Conservation (phyloP, 2,888 invertebrate species). For the Halocaridina rubra region DNA sequence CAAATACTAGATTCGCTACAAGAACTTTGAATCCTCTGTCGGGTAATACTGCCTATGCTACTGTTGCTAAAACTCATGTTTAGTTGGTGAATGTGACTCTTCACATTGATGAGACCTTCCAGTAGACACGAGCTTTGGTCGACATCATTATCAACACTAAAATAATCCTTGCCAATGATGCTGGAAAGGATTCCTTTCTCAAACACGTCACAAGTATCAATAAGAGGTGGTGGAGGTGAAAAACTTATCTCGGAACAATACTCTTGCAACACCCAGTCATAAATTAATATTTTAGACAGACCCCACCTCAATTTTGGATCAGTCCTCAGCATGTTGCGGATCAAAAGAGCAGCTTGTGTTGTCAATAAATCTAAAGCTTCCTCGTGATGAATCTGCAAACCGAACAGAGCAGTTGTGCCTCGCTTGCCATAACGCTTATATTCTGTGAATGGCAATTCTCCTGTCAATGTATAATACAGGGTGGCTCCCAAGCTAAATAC, state of each 20-base stretch:
- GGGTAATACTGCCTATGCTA: neutral
- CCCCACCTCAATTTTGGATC: neutral
- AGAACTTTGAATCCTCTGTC: neutral
- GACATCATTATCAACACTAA: neutral
- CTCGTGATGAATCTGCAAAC: slow-evolving; percentile 52
- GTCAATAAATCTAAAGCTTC: slow-evolving; percentile 35
- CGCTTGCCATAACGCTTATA: slow-evolving; percentile 22
- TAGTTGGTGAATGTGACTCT: neutral
- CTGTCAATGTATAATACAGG: slow-evolving; percentile 37
- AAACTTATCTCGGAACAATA: neutral
- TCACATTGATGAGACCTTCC: neutral
- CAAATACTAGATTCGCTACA: neutral
- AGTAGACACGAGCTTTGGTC: neutral
- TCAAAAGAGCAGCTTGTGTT: slow-evolving; percentile 10
- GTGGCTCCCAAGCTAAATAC: slow-evolving; percentile 50
- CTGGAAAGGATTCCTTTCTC: neutral
- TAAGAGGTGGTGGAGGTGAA: neutral
- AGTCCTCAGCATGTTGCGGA: slow-evolving; percentile 18
- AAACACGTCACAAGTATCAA: neutral
- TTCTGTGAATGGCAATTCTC: slow-evolving; percentile 39
- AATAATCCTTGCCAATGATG: neutral
- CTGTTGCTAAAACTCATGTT: neutral
- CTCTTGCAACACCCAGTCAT: neutral
- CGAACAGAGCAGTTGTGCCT: slow-evolving; percentile 42
- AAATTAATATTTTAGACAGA: neutral